Evolutionary conservation across 2,113 vertebrate genomes (phyloP), one percentile per base, ranked within the genome.

Genomic region (Onychorhynchus coronatus): DNA sequence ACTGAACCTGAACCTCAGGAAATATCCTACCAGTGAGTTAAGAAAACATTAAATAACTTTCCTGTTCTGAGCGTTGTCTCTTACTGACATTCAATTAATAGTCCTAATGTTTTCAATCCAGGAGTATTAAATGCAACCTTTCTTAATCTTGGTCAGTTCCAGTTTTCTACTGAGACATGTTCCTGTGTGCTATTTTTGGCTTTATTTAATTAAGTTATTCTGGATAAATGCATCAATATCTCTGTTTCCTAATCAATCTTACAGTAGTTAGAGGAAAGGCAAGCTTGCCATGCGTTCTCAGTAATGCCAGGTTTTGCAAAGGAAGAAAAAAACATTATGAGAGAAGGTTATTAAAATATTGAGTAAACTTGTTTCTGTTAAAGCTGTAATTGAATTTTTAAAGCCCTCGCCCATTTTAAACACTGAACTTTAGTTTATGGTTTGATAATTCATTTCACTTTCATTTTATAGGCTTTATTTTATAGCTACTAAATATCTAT

Each of bases 241-340:
- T 96, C 83, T 94, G 72, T 78, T 96, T 96, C 76, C 61, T 91
- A 95, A 88, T 97, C 90, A 97, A 96, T 97, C 93, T 95, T 80
- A 93, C 81, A 96, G 95, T 68, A 95, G 88, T 94, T 82, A 96
- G 70, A 82, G 58, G 58, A 77, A 85, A 85, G 67, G 10, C 58
- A 92, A 56, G 58, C 65, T 94, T 87, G 42, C 82, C 68, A 55
- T 90, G 56, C n/a, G 52, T 89, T 67, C 82, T 89, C 5, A 2
- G 58, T 63, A 87, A 56, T 71, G 85, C 76, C 50, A 73, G 74
- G 47, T 27, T 91, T 91, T 93, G 55, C 61, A 86, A 90, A 56
- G 58, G 47, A 95, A 85, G 39, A 61, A 61, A 84, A 85, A 85
- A 93, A 9, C 21, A 59, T 81, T 79, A 83, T 46, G 20, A 79